Conservation (phyloP, 2,113 vertebrate species). For the Oenanthe melanoleuca region DNA sequence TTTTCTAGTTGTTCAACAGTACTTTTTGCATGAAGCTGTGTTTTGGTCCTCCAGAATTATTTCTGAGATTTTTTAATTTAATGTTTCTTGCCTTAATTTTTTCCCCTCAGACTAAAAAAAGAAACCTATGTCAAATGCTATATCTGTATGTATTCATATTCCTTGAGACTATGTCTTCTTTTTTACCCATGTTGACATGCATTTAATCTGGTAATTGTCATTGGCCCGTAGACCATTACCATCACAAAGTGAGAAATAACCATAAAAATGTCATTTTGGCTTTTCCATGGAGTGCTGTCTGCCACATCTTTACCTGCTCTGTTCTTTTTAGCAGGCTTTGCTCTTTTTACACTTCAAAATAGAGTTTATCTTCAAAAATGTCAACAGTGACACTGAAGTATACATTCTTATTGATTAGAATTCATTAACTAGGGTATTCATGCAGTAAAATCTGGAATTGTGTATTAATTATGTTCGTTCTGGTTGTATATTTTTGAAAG, state of each 20-base stretch:
- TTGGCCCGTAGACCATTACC: not conserved
- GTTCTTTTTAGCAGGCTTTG: not conserved
- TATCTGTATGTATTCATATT: not conserved
- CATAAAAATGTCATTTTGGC: not conserved
- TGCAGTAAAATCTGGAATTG: not conserved
- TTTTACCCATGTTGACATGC: not conserved
- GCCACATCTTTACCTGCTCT: not conserved
- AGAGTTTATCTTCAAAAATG: not conserved
- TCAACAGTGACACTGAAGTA: not conserved
- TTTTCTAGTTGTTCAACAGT: not conserved
- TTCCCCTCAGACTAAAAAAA: not conserved
- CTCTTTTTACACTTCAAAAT: not conserved
- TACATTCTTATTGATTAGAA: not conserved
- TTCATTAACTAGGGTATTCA: not conserved
- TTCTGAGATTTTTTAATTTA: not conserved
- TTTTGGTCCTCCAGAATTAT: not conserved
- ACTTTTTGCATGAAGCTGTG: not conserved
- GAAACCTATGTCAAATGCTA: rapidly evolving
- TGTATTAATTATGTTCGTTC: not conserved
- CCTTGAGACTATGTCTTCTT: not conserved
- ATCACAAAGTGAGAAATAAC: not conserved
- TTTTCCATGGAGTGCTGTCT: not conserved
- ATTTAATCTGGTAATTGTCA: not conserved
- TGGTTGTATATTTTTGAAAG: not conserved
- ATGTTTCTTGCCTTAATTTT: not conserved